Conservation (phyloP, 2,888 invertebrate species). For the Eurytoma adleriae region DNA sequence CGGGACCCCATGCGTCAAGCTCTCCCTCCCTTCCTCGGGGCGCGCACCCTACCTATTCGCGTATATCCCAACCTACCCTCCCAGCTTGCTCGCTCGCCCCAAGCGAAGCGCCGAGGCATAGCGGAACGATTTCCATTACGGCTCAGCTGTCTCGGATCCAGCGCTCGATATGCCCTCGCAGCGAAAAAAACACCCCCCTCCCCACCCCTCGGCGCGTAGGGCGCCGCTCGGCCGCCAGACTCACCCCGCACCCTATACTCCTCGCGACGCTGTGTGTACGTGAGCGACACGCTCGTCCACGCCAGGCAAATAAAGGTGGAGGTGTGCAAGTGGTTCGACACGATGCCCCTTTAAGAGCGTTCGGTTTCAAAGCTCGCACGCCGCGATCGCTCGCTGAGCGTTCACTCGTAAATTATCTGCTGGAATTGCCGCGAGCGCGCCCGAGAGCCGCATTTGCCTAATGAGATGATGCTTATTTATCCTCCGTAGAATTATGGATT, state of each 20-base stretch:
- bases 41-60: not conserved
- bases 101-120: not conserved
- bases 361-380: too few relatives aligned
- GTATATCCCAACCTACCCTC: too few relatives aligned
- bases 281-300: not conserved
- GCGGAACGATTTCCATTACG: constrained; percentile 22
- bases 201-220: not conserved
- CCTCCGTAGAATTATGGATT: too few relatives aligned
- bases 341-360: not conserved
- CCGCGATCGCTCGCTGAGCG: too few relatives aligned
- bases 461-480: too few relatives aligned
- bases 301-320: constrained; percentile 17
- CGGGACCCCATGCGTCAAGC: constrained; percentile 38
- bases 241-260: not conserved
- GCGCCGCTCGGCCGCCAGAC: not conserved
- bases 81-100: not conserved
- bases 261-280: not conserved
- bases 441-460: too few relatives aligned
- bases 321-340: not conserved
- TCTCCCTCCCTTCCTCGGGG: not conserved
- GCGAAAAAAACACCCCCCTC: constrained; percentile 25
- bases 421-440: too few relatives aligned
- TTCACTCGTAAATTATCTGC: too few relatives aligned
- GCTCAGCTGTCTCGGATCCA: constrained; percentile 55
- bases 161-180: constrained; percentile 43